phyloP scores from a whole-genome alignment of 2,888 invertebrate species.

The Trachelus troglodyta region DNA sequence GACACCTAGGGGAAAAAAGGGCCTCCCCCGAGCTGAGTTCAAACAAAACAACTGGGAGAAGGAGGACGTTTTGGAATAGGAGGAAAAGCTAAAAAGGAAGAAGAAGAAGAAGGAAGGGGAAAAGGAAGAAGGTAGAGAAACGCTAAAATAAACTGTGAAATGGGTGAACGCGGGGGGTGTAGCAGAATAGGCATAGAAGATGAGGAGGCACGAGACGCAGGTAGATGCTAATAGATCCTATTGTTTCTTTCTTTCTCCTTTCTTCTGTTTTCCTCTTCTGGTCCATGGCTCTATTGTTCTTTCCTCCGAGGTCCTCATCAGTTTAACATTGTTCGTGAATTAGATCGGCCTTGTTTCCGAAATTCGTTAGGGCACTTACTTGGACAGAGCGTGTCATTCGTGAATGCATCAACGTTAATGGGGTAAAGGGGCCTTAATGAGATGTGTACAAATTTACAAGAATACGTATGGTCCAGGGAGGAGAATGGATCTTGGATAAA shows the following conservation, averaged over 20 bases:
- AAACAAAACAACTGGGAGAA: slow-evolving; percentile 7
- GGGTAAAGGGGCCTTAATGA: background rate
- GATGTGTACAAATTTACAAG: background rate
- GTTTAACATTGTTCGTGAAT: slow-evolving; percentile 53
- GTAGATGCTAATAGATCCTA: slow-evolving; percentile 59
- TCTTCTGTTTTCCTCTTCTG: slow-evolving; percentile 11
- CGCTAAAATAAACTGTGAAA: background rate
- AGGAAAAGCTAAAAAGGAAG: slow-evolving; percentile 25
- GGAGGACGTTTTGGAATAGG: slow-evolving; percentile 17
- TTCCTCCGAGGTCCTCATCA: slow-evolving; percentile 46
- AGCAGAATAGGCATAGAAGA: background rate
- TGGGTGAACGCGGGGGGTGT: background rate
- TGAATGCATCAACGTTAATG: background rate
- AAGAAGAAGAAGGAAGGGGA: slow-evolving; percentile 13
- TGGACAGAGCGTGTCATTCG: background rate
- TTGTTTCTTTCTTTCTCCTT: slow-evolving; percentile 53
- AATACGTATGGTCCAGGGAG: background rate
- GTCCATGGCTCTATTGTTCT: slow-evolving; percentile 42
- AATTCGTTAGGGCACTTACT: slow-evolving; percentile 41
- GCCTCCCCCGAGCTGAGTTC: slow-evolving; percentile 7
- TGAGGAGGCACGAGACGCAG: slow-evolving; percentile 32
- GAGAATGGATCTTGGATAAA: background rate
- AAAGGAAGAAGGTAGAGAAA: background rate
- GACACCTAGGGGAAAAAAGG: slow-evolving; percentile 26
- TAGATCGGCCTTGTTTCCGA: slow-evolving; percentile 52